These are phyloP conservation scores for Laupala kohalensis DNA, from an alignment of 1,140 invertebrate species.

Conservation along the genomic window DNA sequence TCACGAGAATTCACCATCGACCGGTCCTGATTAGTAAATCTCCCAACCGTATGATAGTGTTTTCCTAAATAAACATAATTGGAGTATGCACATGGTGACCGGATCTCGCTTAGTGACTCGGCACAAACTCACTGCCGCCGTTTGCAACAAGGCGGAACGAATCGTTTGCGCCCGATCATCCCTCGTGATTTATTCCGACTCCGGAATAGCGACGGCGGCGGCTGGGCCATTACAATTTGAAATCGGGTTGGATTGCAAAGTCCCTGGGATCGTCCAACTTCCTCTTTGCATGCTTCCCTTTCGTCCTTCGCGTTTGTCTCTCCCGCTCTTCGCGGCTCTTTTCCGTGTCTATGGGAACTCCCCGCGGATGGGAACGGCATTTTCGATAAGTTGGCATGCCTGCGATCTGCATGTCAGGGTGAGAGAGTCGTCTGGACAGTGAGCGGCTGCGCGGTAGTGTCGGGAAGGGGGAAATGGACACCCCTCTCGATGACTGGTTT, in stretches of 20 bases:
- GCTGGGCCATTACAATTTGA: not conserved
- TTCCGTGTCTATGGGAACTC: not conserved
- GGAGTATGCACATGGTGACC: not conserved
- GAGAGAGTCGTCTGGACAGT: not conserved
- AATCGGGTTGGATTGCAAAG: not conserved
- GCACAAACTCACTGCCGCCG: not conserved
- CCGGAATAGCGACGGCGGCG: not conserved
- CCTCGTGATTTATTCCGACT: not conserved
- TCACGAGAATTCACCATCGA: no score
- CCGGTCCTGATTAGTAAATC: no score
- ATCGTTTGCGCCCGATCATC: not conserved
- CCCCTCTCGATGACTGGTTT: no score
- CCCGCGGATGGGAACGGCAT: not conserved
- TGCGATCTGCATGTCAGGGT: not conserved
- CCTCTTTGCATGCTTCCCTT: not conserved
- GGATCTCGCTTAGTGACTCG: not conserved
- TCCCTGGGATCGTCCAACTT: not conserved
- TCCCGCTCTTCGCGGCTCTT: not conserved
- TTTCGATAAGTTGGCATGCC: not conserved
- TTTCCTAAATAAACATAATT: not conserved
- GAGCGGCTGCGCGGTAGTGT: not conserved
- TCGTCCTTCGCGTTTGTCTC: not conserved
- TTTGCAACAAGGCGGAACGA: not conserved
- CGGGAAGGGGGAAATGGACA: not conserved
- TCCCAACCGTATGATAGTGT: not conserved